Base-by-base conservation (phyloP, 2,797 vertebrate genomes). In the Anabas testudineus region DNA sequence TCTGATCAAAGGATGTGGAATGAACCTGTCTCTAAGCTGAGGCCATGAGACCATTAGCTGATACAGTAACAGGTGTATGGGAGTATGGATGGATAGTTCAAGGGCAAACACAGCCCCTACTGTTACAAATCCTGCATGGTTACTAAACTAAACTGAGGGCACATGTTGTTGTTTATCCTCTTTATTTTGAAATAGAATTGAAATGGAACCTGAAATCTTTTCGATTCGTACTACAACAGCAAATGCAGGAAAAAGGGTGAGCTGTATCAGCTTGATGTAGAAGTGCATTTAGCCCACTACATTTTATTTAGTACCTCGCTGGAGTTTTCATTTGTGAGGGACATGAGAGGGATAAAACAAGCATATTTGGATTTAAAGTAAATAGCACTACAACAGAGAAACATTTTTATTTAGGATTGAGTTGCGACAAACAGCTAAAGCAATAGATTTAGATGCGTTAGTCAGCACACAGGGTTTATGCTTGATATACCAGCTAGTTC, bases 41-140 rank as follows among this genome's bases (percentile, higher is more conserved):
- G 52, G 85, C 82, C 86, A 75, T 43, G 86, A 87, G 90, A 88
- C 78, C 67, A 84, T 82, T 82, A 79, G 67, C 74, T 61, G 74
- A 57, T 67, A 62, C 59, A 71, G 78, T 46, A 87, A 90, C 88
- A 92, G 87, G 90, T 91, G 88, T 77, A 87, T 72, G 64, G 63
- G 46, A 80, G 80, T 42, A 58, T 66, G 74, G 72, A 81, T 42
- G 22, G 22, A 62, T 53, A 3, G 47, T 59, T 32, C 22, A 6
- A 68, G 37, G 55, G 36, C 21, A 45, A 4, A 52, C 60, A 49
- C 46, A 18, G 48, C n/a, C 9, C 54, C 18, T 8, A 30, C 4
- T 16, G 41, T 22, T 42, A 16, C 22, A 32, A 42, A 51, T n/a
- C 5, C 15, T 63, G 53, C 1, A 2, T 19, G 10, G 43, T 43